A percentile compares a stretch with the other conserved stretches of the same genome.
Conservation (phyloP, 2,888 invertebrate species). For the Nephrocerus scutellatus region DNA sequence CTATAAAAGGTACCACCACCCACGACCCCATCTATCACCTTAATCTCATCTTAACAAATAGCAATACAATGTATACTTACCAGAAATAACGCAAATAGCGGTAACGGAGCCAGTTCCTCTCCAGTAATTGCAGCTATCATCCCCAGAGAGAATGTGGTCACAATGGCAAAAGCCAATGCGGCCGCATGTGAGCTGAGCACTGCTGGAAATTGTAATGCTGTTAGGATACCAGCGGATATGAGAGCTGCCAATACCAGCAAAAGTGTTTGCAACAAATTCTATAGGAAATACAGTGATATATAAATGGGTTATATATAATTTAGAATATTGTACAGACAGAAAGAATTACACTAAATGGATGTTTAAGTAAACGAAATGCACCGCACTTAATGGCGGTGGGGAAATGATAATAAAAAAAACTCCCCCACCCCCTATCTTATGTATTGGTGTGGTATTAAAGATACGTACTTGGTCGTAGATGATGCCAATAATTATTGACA, state of each 20-base stretch:
- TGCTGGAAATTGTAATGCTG: constrained; percentile 46
- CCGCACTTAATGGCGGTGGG: too few species aligned
- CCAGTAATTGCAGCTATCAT: constrained; percentile 45
- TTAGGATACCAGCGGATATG: constrained; percentile 43
- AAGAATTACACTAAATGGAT: too few species aligned
- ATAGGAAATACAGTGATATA: too few species aligned
- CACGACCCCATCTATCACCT: too few species aligned
- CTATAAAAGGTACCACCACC: too few species aligned
- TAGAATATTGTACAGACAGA: not conserved
- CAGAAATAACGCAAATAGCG: constrained; percentile 70
- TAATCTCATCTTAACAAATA: too few species aligned
- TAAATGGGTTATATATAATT: not conserved
- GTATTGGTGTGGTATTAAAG: constrained; percentile 1
- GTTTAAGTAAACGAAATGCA: too few species aligned
- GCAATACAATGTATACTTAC: constrained; percentile 47
- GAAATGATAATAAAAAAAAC: too few species aligned
- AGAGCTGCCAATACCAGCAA: constrained; percentile 37
- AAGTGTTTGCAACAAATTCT: constrained; percentile 37
- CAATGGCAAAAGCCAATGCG: constrained; percentile 44
- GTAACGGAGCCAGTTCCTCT: constrained; percentile 47
- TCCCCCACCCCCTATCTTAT: too few species aligned
- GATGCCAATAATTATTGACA: constrained; percentile 42
- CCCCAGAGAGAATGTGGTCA: constrained; percentile 45
- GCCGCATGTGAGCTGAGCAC: constrained; percentile 46
- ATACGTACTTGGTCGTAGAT: constrained; percentile 38